phyloP scores from a whole-genome alignment of 2,113 vertebrate species.

The Maccullochella peelii region DNA sequence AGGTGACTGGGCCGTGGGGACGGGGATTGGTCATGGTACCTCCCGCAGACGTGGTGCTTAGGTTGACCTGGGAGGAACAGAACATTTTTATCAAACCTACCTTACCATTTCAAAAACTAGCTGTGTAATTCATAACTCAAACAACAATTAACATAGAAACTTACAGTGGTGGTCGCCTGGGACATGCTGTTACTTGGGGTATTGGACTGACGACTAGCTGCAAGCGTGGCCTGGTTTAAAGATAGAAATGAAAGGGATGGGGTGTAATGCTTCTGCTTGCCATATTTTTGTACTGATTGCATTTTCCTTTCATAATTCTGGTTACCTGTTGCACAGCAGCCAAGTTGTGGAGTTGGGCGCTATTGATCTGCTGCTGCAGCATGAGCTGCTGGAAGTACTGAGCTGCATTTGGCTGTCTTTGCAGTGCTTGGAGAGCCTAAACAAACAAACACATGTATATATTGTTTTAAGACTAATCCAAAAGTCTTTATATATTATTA shows the following conservation, averaged over 20 bases:
- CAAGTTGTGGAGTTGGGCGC: constrained; percentile 94
- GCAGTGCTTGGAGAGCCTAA: constrained; percentile 95
- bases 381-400: constrained; percentile 99
- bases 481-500: not conserved
- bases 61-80: constrained; percentile 75
- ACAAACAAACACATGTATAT: constrained; percentile 2
- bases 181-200: constrained; percentile 90
- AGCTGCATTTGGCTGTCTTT: constrained; percentile 96
- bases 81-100: not conserved
- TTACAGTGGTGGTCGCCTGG: constrained; percentile 89
- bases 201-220: constrained; percentile 94
- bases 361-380: constrained; percentile 98
- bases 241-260: not conserved
- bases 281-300: not conserved
- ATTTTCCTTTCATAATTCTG: not conserved
- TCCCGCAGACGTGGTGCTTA: constrained; percentile 81
- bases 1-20: constrained; percentile 86
- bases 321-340: constrained; percentile 98
- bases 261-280: not conserved
- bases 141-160: constrained; percentile 81
- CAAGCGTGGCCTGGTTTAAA: constrained; percentile 91
- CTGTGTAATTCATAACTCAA: not conserved
- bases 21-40: constrained; percentile 81
- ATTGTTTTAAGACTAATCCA: not conserved
- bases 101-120: not conserved